Conservation (phyloP, 2,113 vertebrate genomes). For the Chaenogobius annularis region DNA sequence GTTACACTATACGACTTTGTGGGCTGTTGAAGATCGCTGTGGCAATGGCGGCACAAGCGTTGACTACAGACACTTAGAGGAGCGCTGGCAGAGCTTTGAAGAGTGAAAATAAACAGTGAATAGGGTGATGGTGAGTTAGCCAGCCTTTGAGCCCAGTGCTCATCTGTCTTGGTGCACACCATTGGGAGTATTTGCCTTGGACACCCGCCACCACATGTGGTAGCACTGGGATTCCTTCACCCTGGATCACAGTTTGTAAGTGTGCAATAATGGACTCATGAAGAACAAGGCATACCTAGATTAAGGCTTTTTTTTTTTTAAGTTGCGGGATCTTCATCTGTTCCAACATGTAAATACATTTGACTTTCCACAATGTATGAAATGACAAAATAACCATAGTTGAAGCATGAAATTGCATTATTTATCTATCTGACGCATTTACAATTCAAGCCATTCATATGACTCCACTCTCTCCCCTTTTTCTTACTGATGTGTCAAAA, state of each 20-base stretch:
- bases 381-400: too few relatives aligned
- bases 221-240: conserved; percentile 75
- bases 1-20: conserved; percentile 61
- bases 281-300: conserved; percentile 35
- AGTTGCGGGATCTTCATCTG: neutral
- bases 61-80: conserved; percentile 80
- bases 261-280: conserved; percentile 66
- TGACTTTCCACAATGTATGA: neutral
- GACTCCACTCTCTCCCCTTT: neutral
- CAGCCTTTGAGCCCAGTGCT: conserved; percentile 74
- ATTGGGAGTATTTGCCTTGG: conserved; percentile 90
- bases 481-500: neutral
- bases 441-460: neutral
- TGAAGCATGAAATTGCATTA: too few relatives aligned
- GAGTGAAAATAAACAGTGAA: conserved; percentile 91
- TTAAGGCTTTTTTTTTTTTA: conserved; percentile 37
- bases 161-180: conserved; percentile 85
- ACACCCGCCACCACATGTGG: conserved; percentile 88
- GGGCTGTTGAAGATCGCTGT: conserved; percentile 77
- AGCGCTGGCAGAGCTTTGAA: conserved; percentile 90
- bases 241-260: conserved; percentile 65
- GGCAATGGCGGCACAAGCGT: conserved; percentile 76
- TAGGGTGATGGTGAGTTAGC: conserved; percentile 83
- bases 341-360: neutral
- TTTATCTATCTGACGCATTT: neutral